Percentiles rank a stretch among this genome's conserved stretches.
phyloP scores from a whole-genome alignment of 1,140 invertebrate genomes.

The silkworm (Bombyx mori) region DNA sequence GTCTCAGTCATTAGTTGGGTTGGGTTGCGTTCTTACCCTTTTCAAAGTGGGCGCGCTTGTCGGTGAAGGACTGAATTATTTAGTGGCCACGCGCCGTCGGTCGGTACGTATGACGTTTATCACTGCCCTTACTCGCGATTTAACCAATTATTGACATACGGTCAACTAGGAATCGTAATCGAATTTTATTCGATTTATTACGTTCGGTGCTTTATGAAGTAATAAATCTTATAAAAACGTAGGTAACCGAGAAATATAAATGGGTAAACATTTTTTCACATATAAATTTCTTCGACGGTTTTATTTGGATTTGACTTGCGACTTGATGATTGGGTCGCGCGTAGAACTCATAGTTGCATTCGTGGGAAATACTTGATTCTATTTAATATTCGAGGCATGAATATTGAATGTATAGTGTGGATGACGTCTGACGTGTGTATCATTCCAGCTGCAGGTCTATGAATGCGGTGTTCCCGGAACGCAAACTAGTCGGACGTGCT shows the following conservation, averaged over 20 bases:
- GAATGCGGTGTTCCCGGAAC: background rate
- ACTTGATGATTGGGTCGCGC: too few species aligned
- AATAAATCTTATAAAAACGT: background rate
- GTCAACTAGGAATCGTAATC: background rate
- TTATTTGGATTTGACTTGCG: too few species aligned
- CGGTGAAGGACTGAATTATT: slow-evolving; percentile 42
- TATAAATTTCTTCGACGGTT: too few species aligned
- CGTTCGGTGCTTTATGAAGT: background rate
- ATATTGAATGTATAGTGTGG: too few species aligned
- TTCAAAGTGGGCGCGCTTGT: slow-evolving; percentile 35
- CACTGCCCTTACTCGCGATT: slow-evolving; percentile 15
- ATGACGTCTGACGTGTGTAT: too few species aligned
- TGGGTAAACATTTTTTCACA: too few species aligned
- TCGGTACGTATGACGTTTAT: slow-evolving; percentile 23
- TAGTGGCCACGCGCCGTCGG: slow-evolving; percentile 20
- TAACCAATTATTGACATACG: slow-evolving; percentile 8
- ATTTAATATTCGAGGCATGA: too few species aligned
- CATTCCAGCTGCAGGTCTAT: too few species aligned
- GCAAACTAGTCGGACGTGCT: slow-evolving; percentile 16
- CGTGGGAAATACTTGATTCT: too few species aligned
- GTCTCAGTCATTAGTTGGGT: slow-evolving; percentile 21
- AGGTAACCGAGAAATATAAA: too few species aligned
- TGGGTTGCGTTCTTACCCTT: slow-evolving; percentile 32
- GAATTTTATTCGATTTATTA: background rate
- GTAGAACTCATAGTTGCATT: too few species aligned